Evolutionary conservation across 2,797 vertebrate genomes (phyloP).

Genomic region (Gorsachius magnificus): DNA sequence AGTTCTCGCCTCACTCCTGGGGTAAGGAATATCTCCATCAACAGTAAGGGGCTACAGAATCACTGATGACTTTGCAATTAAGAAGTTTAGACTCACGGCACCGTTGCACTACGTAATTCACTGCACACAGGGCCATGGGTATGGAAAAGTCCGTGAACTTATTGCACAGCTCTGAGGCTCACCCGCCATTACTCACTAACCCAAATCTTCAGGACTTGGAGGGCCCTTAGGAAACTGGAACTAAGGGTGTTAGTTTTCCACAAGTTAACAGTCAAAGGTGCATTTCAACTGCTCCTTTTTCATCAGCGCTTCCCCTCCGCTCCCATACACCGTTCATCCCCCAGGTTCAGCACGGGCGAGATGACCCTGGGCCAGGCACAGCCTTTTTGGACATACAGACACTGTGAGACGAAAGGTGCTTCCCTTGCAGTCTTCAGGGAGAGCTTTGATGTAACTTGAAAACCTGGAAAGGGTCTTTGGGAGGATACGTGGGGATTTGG

Average conservation of each 20-base stretch:
- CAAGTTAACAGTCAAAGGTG: background rate
- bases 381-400: background rate
- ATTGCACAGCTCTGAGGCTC: background rate
- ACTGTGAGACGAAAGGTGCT: background rate
- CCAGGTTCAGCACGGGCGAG: rapidly evolving
- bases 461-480: background rate
- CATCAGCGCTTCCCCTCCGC: background rate
- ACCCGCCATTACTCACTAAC: background rate
- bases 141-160: background rate
- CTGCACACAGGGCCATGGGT: background rate
- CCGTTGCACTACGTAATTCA: background rate
- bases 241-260: background rate
- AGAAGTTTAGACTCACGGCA: background rate
- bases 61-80: background rate
- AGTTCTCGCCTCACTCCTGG: background rate
- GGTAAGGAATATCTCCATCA: background rate
- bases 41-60: background rate
- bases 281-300: background rate
- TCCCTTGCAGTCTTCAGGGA: background rate
- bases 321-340: background rate
- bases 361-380: background rate
- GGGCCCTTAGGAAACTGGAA: background rate
- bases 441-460: background rate
- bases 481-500: background rate
- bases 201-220: background rate